Base-by-base conservation (phyloP, 2,797 vertebrate genomes). In the Triplophysa bombifrons region DNA sequence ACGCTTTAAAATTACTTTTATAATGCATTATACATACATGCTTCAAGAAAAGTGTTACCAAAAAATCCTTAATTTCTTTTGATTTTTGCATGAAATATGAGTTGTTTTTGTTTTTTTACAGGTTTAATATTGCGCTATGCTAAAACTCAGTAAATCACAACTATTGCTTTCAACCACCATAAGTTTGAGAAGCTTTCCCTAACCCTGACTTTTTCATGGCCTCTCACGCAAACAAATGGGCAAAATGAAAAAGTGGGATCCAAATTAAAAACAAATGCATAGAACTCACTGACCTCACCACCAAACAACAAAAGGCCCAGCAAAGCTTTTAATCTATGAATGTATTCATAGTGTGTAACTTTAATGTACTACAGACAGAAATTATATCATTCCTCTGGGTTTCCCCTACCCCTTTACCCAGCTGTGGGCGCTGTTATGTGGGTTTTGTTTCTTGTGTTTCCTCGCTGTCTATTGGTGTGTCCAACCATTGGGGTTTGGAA, bases 191-290 rank as follows among this genome's bases (percentile, higher is more conserved):
- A 48, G 51, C 51, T 8, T 64, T 73, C 64, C 50, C 78, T 30
- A 17, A 58, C 27, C 27, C 70, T 50, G 61, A 50, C 41, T 61
- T 77, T 64, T 53, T 74, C 34, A 53, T 61, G 53, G 44, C 55
- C 55, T 25, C 61, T 67, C 38, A 27, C 20, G 56, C 58, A 82
- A 74, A 74, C 68, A 79, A 34, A 63, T 22, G 67, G 53, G 38
- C 22, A 14, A 46, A 60, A 77, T 77, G 9, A 60, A 69, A 64
- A 69, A 58, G 17, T 50, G 38, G 72, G n/a, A 50, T 75, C 80
- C 81, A 89, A 92, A 92, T 87, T 65, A 87, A 85, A 91, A 91
- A 89, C 91, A 91, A 91, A 92, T 91, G 90, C 61, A 85, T 78
- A 38, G 46, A 72, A 71, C 70, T 48, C 70, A 72, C 13, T 50